These are phyloP conservation scores for Ascidia mentula DNA, from an alignment of 23 tunicate genomes.

Conservation along the genomic window DNA sequence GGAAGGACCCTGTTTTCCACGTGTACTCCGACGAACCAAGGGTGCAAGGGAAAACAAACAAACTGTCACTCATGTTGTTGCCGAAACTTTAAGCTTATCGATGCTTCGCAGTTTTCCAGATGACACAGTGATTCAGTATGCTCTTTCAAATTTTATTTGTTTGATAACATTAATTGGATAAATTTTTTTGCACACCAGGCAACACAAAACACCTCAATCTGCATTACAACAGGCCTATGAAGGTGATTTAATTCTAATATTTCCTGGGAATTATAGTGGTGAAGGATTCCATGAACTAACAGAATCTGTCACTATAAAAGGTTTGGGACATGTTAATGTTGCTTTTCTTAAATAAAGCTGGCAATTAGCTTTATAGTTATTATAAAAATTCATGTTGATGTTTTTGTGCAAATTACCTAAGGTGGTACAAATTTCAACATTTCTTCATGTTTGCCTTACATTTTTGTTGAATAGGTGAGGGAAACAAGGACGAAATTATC, in stretches of 20 bases:
- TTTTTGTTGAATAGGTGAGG: slow-evolving; percentile 51
- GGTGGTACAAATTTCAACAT: no score
- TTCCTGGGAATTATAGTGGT: slow-evolving; percentile 82
- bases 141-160: neutral
- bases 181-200: slow-evolving; percentile 36
- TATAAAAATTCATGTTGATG: no score
- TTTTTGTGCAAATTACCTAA: no score
- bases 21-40: slow-evolving; percentile 77
- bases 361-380: neutral
- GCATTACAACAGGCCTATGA: slow-evolving; percentile 82
- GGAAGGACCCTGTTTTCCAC: slow-evolving; percentile 95
- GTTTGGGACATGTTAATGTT: slow-evolving; percentile 11
- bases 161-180: neutral
- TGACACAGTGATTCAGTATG: slow-evolving; percentile 79
- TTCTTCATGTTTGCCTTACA: no score
- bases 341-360: no score
- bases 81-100: slow-evolving; percentile 57
- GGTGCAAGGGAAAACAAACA: slow-evolving; percentile 59
- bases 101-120: slow-evolving; percentile 78
- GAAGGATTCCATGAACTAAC: slow-evolving; percentile 96
- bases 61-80: slow-evolving; percentile 77
- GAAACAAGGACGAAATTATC: slow-evolving; percentile 67
- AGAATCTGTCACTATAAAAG: slow-evolving; percentile 82
- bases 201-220: slow-evolving; percentile 63
- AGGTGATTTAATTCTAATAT: slow-evolving; percentile 71